Evolutionary conservation across 2,113 vertebrate species (phyloP), one percentile per base, ranked within the genome.

Genomic region (Poeciliopsis occidentalis): DNA sequence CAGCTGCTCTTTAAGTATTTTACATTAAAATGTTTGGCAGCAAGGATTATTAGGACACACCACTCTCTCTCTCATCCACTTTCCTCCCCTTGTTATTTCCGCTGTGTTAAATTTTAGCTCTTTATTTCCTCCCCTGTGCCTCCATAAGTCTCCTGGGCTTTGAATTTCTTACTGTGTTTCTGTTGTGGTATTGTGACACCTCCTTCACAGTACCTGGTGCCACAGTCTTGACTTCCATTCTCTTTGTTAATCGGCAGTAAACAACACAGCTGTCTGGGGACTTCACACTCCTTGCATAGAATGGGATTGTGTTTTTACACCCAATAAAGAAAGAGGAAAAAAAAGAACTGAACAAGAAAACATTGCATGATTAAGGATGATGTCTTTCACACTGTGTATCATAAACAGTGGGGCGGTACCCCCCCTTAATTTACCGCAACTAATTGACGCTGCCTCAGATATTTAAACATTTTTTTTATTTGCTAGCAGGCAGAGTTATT

Each of bases 171-270:
- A 41, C 78, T 60, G 84, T 88, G 77, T 73, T 87, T 88, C 84
- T 69, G 82, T 71, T 82, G 87, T 84, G 89, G 80, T 79, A 82
- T 81, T 80, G 88, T 87, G 91, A 87, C 91, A 85, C 84, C 88
- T 90, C 88, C 73, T 91, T 93, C 91, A 82, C 88, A 80, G 91
- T 89, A 93, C 88, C 91, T 87, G 72, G 82, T 92, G 91, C 94
- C 94, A 94, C 85, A 92, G 82, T 90, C 89, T 91, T 85, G 88
- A 91, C 90, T 93, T 92, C 84, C 80, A 73, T 91, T 92, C 85
- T 89, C 92, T 95, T 94, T 94, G 93, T 95, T 94, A 94, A 95
- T 93, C 90, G 89, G 88, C 91, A 93, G 93, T 95, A 95, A 94
- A 94, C 93, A 95, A 94, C 93, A 92, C 76, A 67, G 81, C 89